Evolutionary conservation across 2,113 vertebrate genomes (phyloP).

Genomic region (Rhinopomastus cyanomelas): DNA sequence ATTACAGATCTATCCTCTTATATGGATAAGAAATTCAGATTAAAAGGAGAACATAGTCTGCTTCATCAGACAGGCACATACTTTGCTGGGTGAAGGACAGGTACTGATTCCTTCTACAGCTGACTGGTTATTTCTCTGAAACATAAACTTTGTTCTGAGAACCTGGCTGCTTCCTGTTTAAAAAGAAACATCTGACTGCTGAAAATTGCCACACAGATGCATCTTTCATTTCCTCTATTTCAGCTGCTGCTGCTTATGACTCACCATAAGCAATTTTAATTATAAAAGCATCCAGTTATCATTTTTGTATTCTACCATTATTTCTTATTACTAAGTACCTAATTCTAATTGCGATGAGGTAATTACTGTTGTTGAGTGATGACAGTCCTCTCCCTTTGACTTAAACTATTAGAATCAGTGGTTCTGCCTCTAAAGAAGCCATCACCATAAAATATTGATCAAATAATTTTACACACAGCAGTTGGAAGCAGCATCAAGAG

Average conservation of each 20-base stretch:
- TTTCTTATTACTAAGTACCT: constrained; percentile 1
- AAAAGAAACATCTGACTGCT: not conserved
- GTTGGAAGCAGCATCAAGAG: not conserved
- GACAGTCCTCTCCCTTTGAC: not conserved
- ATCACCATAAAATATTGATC: not conserved
- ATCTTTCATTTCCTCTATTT: constrained; percentile 1
- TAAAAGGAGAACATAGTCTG: not conserved
- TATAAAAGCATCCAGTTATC: not conserved
- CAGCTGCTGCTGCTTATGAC: constrained; percentile 28
- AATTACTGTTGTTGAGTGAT: not conserved
- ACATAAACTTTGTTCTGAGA: not conserved
- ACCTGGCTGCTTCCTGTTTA: not conserved
- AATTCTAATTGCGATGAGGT: not conserved
- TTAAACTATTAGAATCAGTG: not conserved
- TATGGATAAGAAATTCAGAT: not conserved
- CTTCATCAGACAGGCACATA: not conserved
- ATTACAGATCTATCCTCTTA: not conserved
- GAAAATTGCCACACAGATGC: not conserved
- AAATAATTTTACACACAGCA: not conserved
- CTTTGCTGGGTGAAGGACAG: not conserved
- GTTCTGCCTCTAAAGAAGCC: not conserved
- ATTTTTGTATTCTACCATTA: not conserved
- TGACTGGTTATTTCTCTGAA: not conserved
- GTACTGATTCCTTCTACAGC: not conserved
- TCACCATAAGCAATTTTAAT: constrained; percentile 13